Conservation (phyloP, 1,140 invertebrate species). For the Listronotus oregonensis region DNA sequence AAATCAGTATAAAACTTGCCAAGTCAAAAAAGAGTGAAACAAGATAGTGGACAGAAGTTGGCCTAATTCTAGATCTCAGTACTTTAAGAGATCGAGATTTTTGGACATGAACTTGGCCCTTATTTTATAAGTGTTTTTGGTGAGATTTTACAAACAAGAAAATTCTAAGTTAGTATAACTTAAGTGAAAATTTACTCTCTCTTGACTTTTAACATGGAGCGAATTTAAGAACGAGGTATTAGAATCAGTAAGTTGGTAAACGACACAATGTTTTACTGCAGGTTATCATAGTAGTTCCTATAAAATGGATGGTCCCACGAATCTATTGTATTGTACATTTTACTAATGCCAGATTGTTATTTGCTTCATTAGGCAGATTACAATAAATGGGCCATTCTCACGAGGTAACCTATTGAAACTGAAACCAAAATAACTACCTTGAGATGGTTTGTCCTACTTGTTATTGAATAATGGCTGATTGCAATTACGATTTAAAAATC, state of each 20-base stretch:
- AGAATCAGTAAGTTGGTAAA: neutral
- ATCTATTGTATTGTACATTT: constrained; percentile 14
- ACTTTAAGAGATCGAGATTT: too few species aligned
- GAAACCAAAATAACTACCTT: constrained; percentile 14
- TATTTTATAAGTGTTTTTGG: too few species aligned
- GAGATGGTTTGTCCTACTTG: constrained; percentile 13
- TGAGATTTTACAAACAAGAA: too few species aligned
- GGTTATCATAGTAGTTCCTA: constrained; percentile 1
- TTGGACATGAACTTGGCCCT: too few species aligned
- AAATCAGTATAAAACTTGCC: too few species aligned
- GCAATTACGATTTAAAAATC: neutral
- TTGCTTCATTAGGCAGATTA: constrained; percentile 15
- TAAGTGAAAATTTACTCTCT: too few species aligned
- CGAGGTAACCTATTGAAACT: constrained; percentile 19
- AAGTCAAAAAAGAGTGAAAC: too few species aligned
- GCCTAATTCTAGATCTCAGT: too few species aligned
- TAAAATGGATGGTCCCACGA: constrained; percentile 5
- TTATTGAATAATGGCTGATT: constrained; percentile 25
- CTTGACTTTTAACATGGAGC: too few species aligned
- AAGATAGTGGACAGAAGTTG: too few species aligned
- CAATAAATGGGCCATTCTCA: constrained; percentile 19
- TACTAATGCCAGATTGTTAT: constrained; percentile 2
- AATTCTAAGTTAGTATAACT: too few species aligned
- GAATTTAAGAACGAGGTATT: too few species aligned
- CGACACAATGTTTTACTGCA: neutral